Evolutionary conservation across 2,888 invertebrate genomes (phyloP).

Genomic region (Syritta pipiens): DNA sequence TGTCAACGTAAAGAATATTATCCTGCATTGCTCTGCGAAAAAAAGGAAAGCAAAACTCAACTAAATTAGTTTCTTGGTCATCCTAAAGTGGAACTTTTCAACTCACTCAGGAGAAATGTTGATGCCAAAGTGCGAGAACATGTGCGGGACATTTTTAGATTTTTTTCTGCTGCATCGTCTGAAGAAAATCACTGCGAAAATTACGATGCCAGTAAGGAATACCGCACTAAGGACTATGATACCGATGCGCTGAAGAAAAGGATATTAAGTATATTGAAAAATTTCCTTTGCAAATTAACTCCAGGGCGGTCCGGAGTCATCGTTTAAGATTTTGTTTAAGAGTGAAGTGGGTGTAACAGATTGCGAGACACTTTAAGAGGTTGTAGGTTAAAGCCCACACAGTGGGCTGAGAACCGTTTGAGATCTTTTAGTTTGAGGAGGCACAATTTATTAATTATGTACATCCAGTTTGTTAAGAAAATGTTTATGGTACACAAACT

Average conservation of each 20-base stretch:
- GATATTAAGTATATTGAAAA: too few species aligned
- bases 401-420: too few species aligned
- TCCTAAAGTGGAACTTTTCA: neutral
- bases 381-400: too few species aligned
- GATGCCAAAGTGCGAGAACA: constrained; percentile 46
- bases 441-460: too few species aligned
- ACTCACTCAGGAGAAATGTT: constrained; percentile 52
- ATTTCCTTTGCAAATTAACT: too few species aligned
- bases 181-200: constrained; percentile 20
- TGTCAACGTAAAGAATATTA: constrained; percentile 82
- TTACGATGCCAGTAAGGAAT: constrained; percentile 6
- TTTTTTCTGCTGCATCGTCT: constrained; percentile 30
- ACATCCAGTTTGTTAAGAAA: too few species aligned
- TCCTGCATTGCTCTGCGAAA: constrained; percentile 79
- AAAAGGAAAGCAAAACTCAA: constrained; percentile 54
- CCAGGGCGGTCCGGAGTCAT: too few species aligned
- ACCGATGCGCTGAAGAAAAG: constrained; percentile 18
- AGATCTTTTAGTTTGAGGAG: too few species aligned
- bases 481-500: too few species aligned
- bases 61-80: neutral
- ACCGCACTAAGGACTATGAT: constrained; percentile 22
- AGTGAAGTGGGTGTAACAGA: too few species aligned
- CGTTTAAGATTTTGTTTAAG: too few species aligned
- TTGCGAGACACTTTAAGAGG: too few species aligned
- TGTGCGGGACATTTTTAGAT: constrained; percentile 14